These are phyloP conservation scores for Corbicula japonica DNA, from an alignment of 2,888 invertebrate genomes.

Conservation along the genomic window DNA sequence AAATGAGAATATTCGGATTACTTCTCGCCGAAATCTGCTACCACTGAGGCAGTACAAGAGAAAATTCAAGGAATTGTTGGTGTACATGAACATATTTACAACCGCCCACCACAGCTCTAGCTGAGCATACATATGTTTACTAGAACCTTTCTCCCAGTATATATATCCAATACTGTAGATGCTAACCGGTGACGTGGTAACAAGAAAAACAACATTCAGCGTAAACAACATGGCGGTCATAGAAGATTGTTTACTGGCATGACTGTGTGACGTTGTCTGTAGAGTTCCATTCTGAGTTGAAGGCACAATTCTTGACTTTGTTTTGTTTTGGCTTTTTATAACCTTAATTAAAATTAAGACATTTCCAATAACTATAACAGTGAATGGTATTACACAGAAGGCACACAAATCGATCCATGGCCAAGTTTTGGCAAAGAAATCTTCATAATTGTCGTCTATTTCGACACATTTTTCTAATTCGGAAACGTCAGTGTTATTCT, in stretches of 20 bases:
- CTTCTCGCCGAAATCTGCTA: constrained; percentile 73
- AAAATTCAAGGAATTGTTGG: constrained; percentile 77
- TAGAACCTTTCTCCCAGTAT: constrained; percentile 43
- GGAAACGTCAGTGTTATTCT: constrained; percentile 20
- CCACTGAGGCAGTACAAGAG: constrained; percentile 78
- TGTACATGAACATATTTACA: constrained; percentile 76
- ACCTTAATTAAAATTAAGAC: constrained; percentile 72
- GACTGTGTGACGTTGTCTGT: constrained; percentile 11
- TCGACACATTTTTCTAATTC: constrained; percentile 46
- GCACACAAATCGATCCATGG: constrained; percentile 79
- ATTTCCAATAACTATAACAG: no score
- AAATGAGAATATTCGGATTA: constrained; percentile 40
- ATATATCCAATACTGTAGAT: constrained; percentile 66
- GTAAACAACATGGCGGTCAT: constrained; percentile 75
- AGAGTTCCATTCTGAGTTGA: no score
- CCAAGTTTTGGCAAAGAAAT: constrained; percentile 70
- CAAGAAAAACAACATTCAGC: constrained; percentile 72
- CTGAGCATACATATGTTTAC: constrained; percentile 19
- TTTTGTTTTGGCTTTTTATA: constrained; percentile 52
- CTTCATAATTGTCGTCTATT: constrained; percentile 46
- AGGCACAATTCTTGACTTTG: no score
- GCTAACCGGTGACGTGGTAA: constrained; percentile 73
- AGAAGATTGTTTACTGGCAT: constrained; percentile 59
- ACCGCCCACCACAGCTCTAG: constrained; percentile 69
- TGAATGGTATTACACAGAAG: constrained; percentile 72